These are phyloP conservation scores for Halcyon chelicuti DNA, from an alignment of 2,797 vertebrate species.

Conservation along the genomic window DNA sequence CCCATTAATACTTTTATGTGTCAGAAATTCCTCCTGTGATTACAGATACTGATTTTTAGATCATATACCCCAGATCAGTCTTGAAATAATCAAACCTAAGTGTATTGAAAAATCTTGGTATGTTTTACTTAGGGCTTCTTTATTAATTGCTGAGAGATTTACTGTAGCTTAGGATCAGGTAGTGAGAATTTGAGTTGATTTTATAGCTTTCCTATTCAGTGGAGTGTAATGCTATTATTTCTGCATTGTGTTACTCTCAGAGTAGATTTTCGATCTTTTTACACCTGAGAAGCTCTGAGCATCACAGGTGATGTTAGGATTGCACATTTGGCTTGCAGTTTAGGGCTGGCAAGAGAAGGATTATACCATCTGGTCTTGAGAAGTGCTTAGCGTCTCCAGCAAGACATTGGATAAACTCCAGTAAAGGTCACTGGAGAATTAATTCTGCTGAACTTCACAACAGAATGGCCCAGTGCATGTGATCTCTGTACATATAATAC, in stretches of 20 bases:
- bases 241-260: not conserved
- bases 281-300: not conserved
- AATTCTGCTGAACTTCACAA: not conserved
- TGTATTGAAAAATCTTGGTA: not conserved
- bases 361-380: conserved; percentile 22
- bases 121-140: not conserved
- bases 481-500: not conserved
- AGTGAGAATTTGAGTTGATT: not conserved
- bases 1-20: not conserved
- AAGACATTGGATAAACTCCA: conserved; percentile 27
- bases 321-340: conserved; percentile 9
- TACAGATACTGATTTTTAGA: not conserved
- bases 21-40: not conserved
- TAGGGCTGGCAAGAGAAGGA: not conserved
- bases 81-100: not conserved
- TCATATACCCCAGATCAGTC: not conserved
- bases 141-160: not conserved
- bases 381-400: conserved; percentile 43
- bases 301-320: not conserved
- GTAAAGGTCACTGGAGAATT: not conserved
- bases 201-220: not conserved
- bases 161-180: not conserved
- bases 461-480: fast-evolving
- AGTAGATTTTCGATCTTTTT: not conserved
- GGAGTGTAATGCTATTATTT: not conserved